A percentile compares a stretch with the other conserved stretches of the same genome.
These are phyloP conservation scores for Seriola aureovittata DNA, from an alignment of 2,113 vertebrate genomes.

Conservation along the genomic window DNA sequence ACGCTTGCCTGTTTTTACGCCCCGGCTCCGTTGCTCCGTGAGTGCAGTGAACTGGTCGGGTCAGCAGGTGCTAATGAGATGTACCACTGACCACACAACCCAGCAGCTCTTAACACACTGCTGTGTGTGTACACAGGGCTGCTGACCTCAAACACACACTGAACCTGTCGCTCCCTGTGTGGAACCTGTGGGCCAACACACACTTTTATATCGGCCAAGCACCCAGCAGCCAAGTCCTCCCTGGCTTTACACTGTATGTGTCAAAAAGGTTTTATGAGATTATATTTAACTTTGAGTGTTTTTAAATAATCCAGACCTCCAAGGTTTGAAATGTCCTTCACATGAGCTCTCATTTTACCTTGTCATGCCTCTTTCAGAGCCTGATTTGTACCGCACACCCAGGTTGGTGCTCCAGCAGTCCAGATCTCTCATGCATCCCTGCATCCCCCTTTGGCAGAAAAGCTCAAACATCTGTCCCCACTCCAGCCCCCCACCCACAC, in stretches of 20 bases:
- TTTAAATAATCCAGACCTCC: not conserved
- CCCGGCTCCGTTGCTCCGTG: slow-evolving; percentile 20
- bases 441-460: slow-evolving; percentile 34
- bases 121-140: slow-evolving; percentile 39
- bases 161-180: slow-evolving; percentile 7
- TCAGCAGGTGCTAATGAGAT: slow-evolving; percentile 70
- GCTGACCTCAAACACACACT: slow-evolving; percentile 37
- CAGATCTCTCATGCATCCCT: slow-evolving; percentile 37
- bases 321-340: not conserved
- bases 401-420: not conserved
- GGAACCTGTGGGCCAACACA: not conserved
- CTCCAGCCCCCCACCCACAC: not conserved
- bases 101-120: slow-evolving; percentile 46
- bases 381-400: slow-evolving; percentile 28
- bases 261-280: slow-evolving; percentile 6
- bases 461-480: slow-evolving; percentile 37
- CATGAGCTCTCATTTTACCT: slow-evolving; percentile 10
- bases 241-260: not conserved
- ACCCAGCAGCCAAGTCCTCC: not conserved
- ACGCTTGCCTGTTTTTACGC: slow-evolving; percentile 46
- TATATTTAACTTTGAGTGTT: not conserved
- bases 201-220: not conserved
- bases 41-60: slow-evolving; percentile 27
- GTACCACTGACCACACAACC: slow-evolving; percentile 59
- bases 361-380: not conserved